Evolutionary conservation across 1,140 invertebrate genomes (phyloP).

Genomic region (Drepana arcuata): DNA sequence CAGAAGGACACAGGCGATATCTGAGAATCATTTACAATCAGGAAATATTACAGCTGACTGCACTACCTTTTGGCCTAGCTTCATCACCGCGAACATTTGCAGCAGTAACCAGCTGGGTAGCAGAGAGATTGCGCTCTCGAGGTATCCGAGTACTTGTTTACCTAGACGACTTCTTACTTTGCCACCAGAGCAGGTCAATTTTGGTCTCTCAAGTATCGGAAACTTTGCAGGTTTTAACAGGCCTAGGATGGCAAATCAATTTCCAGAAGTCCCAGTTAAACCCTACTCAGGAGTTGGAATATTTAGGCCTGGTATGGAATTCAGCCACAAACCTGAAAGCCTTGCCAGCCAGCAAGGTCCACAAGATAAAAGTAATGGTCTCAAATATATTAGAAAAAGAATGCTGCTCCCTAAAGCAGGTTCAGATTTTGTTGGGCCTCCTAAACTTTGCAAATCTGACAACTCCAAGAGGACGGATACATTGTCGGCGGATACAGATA

Average conservation of each 20-base stretch:
- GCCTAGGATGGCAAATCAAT: neutral
- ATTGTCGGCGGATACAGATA: neutral
- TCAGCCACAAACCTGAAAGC: neutral
- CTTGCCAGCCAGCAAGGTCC: neutral
- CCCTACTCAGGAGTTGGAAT: neutral
- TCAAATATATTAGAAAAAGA: too few species aligned
- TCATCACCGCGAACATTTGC: too few species aligned
- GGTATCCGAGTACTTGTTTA: neutral
- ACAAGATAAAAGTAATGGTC: too few species aligned
- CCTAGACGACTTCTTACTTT: neutral
- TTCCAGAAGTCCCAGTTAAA: neutral
- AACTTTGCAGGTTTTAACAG: neutral
- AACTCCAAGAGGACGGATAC: neutral
- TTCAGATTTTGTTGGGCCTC: too few species aligned
- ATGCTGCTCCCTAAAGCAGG: too few species aligned
- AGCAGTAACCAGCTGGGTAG: neutral
- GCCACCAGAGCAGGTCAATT: neutral
- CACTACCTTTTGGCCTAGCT: neutral
- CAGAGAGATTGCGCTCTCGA: neutral
- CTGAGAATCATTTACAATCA: neutral
- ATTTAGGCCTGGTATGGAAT: neutral
- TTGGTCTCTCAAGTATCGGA: neutral
- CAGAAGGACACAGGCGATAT: neutral
- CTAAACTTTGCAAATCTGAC: neutral
- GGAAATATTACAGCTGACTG: neutral